Base-by-base conservation (phyloP, 2,113 vertebrate species). In the Notarius quadriscutis region DNA sequence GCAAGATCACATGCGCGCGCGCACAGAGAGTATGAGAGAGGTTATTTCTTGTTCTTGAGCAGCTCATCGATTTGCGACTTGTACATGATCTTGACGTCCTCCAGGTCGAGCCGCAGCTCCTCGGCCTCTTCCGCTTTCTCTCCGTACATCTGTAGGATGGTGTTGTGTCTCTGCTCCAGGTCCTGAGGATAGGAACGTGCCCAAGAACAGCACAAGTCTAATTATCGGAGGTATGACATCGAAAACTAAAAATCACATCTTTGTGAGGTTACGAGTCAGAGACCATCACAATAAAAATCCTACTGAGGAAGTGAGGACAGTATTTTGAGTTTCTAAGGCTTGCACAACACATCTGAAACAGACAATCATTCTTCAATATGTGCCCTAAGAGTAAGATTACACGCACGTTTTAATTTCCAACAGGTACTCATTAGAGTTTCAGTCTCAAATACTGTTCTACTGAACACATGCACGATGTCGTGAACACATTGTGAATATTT, bases 21-120 rank as follows among this genome's bases (percentile, higher is more conserved):
- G 87, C 15, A 11, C 48, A 20, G 65, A 84, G 77, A 22, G 4
- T 8, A 48, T 18, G 55, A 85, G 82, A 22, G 0, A 17, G 67
- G 91, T 91, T 91, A 95, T 93, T 96, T 96, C 91, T 95, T 94
- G 88, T 95, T 96, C 92, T 96, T 94, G 87, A 99, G 91, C 89
- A 99, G 96, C 93, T 99, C 98, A 87, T 99, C 98, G 87, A 99
- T 99, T 91, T 99, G 98, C 80, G 95, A 96, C 95, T 99, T 99
- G 90, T 98, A 99, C 98, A 99, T 99, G 91, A 97, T 98, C 94
- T 99, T 99, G 74, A 99, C 97, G 92, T 99, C 98, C 92, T 99
- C 97, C 0, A 99, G 97, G 90, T 99, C 98, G 77, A 99, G 94
- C 7, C 96, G 95, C 55, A 99, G 95, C 60, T 99, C 98, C 91